A percentile compares a stretch with the other conserved stretches of the same genome.
phyloP scores from a whole-genome alignment of 2,888 invertebrate genomes.

The Empis livida region DNA sequence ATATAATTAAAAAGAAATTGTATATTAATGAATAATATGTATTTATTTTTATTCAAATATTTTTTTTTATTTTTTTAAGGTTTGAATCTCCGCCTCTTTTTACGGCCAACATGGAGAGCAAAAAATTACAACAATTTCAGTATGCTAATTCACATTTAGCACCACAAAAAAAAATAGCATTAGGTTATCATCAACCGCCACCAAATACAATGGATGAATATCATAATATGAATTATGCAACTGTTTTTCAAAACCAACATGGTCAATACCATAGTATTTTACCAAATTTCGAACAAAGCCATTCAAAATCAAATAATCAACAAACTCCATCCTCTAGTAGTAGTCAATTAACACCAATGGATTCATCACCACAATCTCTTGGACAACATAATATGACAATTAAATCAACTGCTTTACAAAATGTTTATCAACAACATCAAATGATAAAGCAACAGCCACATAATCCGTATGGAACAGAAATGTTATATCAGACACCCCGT shows the following conservation, averaged over 20 bases:
- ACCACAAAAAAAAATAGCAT: constrained; percentile 39
- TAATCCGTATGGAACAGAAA: constrained; percentile 23
- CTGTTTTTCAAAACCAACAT: constrained; percentile 11
- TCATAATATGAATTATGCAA: constrained; percentile 1
- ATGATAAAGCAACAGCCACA: constrained; percentile 23
- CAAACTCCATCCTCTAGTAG: constrained; percentile 28
- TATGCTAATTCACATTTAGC: constrained; percentile 30
- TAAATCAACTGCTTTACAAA: constrained; percentile 24
- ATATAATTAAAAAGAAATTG: no score
- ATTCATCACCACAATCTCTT: constrained; percentile 26
- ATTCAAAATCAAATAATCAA: constrained; percentile 26
- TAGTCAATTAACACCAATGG: constrained; percentile 28
- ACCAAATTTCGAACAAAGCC: constrained; percentile 2
- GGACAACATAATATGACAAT: constrained; percentile 21
- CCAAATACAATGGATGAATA: not conserved
- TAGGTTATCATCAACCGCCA: constrained; percentile 17
- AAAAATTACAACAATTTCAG: constrained; percentile 41
- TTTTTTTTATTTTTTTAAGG: constrained; percentile 34
- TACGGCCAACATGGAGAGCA: constrained; percentile 52
- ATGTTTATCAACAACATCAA: constrained; percentile 38
- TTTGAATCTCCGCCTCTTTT: constrained; percentile 58
- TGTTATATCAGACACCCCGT: constrained; percentile 35
- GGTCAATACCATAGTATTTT: not conserved
- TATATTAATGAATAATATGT: no score
- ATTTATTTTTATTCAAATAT: no score